A percentile compares a stretch with the other conserved stretches of the same genome.
These are phyloP conservation scores for Petrolisthes cinctipes DNA, from an alignment of 2,888 invertebrate genomes.

Conservation along the genomic window DNA sequence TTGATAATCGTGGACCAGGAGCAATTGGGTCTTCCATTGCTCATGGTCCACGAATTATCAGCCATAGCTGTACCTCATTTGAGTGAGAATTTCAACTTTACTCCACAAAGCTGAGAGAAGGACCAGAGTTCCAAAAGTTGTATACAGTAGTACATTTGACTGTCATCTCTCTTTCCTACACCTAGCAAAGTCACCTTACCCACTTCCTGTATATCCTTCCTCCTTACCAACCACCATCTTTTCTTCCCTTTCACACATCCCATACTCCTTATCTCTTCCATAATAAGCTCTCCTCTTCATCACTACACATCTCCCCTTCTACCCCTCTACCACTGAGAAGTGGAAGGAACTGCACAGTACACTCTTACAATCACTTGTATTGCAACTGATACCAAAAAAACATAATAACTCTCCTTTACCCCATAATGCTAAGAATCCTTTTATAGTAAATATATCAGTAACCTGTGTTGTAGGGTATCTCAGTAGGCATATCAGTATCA, in stretches of 20 bases:
- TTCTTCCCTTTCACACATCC: neutral
- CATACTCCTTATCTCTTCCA: neutral
- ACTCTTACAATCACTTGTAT: neutral
- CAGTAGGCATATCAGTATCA: constrained; percentile 92
- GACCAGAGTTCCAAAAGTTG: too few relatives aligned
- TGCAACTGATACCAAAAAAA: too few relatives aligned
- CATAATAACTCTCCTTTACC: neutral
- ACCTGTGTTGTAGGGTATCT: constrained; percentile 82
- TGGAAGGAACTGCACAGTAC: neutral
- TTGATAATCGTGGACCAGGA: too few relatives aligned
- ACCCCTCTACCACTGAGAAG: neutral
- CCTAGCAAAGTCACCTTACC: neutral
- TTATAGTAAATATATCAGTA: neutral
- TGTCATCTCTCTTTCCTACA: too few relatives aligned
- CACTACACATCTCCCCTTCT: neutral
- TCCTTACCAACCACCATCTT: neutral
- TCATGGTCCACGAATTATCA: too few relatives aligned
- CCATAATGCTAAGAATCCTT: too few relatives aligned
- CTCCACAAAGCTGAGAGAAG: too few relatives aligned
- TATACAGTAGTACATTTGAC: too few relatives aligned
- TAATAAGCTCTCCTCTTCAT: neutral
- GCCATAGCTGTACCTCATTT: too few relatives aligned
- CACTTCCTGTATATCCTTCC: neutral
- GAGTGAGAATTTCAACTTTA: too few relatives aligned
- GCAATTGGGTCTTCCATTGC: too few relatives aligned